phyloP scores from a whole-genome alignment of 2,113 vertebrate genomes.

The Athene cunicularia region DNA sequence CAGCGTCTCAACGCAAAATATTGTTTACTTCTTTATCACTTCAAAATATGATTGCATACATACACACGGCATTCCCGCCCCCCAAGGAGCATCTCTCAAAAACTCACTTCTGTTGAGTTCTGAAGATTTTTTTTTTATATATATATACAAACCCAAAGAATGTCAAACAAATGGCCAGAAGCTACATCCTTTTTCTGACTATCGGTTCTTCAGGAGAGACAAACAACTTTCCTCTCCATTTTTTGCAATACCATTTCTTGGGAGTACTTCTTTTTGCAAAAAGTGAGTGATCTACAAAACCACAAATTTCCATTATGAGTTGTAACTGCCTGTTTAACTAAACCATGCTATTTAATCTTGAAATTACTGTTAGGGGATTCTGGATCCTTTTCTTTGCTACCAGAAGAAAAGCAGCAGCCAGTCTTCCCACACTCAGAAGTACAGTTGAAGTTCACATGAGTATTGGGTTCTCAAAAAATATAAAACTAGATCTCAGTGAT shows the following conservation, averaged over 20 bases:
- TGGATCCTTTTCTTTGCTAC: neutral
- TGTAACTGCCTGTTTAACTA: neutral
- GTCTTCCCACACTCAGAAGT: neutral
- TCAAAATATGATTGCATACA: neutral
- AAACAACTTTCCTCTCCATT: conserved; percentile 8
- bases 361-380: conserved; percentile 61
- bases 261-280: neutral
- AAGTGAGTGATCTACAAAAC: neutral
- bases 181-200: neutral
- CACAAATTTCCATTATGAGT: conserved; percentile 41
- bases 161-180: neutral
- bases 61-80: neutral
- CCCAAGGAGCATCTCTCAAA: neutral
- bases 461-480: neutral
- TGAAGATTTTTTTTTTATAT: neutral
- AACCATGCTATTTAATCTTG: neutral
- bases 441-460: neutral
- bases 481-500: neutral
- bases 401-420: neutral
- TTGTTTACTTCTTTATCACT: neutral
- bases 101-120: neutral
- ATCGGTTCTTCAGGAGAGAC: accelerated
- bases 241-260: neutral
- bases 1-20: neutral
- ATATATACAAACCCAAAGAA: neutral